phyloP scores from a whole-genome alignment of 2,797 vertebrate species.

The Limosa lapponica region DNA sequence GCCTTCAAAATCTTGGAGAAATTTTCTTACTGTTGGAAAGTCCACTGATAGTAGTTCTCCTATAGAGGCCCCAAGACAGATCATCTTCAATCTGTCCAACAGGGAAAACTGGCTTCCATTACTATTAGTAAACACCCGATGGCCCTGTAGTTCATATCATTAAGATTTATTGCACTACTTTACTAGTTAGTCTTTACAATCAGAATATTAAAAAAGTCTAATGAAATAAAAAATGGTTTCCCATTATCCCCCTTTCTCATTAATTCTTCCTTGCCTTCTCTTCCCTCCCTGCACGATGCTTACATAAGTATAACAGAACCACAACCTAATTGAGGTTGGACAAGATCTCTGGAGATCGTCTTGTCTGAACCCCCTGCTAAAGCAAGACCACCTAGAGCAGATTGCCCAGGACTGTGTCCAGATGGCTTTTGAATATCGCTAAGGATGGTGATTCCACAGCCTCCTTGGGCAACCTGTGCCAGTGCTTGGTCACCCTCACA shows the following conservation, averaged over 20 bases:
- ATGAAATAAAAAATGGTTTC: not conserved
- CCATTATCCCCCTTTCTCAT: not conserved
- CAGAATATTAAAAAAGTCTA: not conserved
- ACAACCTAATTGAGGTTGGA: not conserved
- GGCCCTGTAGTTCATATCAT: not conserved
- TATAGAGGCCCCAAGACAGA: not conserved
- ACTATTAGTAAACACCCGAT: not conserved
- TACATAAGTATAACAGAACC: not conserved
- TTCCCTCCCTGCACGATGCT: not conserved
- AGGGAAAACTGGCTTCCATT: not conserved
- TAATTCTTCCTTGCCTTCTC: not conserved
- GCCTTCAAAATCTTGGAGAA: not conserved
- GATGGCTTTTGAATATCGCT: not conserved
- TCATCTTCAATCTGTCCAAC: not conserved
- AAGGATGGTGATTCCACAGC: not conserved
- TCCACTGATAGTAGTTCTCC: not conserved
- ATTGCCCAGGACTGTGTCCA: not conserved
- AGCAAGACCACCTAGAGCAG: not conserved
- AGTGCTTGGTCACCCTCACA: not conserved
- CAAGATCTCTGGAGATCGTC: not conserved
- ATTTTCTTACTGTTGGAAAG: conserved; percentile 20
- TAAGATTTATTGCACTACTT: not conserved
- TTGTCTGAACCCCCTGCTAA: not conserved
- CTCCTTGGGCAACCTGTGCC: not conserved
- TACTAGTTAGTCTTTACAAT: not conserved